Conservation (phyloP, 30 jellyfish, hydroid and myxozoan species). For the Catostylus mosaicus region DNA sequence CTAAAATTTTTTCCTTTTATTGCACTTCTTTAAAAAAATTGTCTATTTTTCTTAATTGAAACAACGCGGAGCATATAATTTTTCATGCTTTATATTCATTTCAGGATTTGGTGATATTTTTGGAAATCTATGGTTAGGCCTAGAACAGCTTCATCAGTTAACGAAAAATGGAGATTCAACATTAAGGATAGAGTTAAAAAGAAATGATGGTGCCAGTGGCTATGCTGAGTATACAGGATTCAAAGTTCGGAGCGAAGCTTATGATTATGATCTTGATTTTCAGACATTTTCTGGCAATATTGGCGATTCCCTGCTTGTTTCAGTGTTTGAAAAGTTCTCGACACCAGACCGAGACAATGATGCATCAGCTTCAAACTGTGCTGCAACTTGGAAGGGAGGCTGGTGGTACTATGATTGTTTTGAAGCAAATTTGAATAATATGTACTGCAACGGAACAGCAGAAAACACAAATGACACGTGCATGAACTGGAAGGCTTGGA, state of each 20-base stretch:
- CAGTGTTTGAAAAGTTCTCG: not conserved
- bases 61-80: too few species aligned
- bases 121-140: slow-evolving; percentile 48
- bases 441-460: not conserved
- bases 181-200: slow-evolving; percentile 17
- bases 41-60: too few species aligned
- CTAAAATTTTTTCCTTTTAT: too few species aligned
- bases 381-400: slow-evolving; percentile 16
- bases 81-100: too few species aligned
- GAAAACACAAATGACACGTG: not conserved
- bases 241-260: slow-evolving; percentile 24
- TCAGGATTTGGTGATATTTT: slow-evolving; percentile 28
- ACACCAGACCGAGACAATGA: slow-evolving; percentile 45
- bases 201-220: slow-evolving; percentile 12
- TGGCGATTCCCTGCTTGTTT: not conserved
- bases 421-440: slow-evolving; percentile 23
- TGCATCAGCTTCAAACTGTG: slow-evolving; percentile 13
- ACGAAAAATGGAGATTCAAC: not conserved
- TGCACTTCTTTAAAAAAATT: too few species aligned
- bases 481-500: slow-evolving; percentile 17
- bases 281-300: slow-evolving; percentile 1
- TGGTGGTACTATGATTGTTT: slow-evolving; percentile 53
- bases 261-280: slow-evolving; percentile 4
- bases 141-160: slow-evolving; percentile 29
- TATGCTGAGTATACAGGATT: slow-evolving; percentile 36